A percentile compares a stretch with the other conserved stretches of the same genome.
Evolutionary conservation across 2,888 invertebrate species (phyloP).

Genomic region (Synergus laeviventris): DNA sequence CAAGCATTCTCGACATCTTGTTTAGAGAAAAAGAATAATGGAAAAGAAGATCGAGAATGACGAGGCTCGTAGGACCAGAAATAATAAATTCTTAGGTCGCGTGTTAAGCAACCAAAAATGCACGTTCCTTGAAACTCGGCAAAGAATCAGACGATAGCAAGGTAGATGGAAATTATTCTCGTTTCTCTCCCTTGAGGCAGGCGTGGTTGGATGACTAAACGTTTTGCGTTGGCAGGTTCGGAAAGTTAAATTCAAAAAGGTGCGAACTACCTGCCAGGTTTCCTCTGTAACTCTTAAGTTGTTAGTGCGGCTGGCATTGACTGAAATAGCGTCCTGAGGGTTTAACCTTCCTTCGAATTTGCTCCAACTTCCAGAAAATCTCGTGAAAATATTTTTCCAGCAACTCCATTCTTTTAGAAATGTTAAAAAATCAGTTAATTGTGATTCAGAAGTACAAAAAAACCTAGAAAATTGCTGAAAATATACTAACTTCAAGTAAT

Average conservation of each 20-base stretch:
- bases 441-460: too few species aligned
- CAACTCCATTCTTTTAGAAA: not conserved
- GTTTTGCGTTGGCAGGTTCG: constrained; percentile 40
- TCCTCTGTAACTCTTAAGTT: constrained; percentile 8
- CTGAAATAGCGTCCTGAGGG: constrained; percentile 16
- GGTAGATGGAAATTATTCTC: constrained; percentile 39
- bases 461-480: too few species aligned
- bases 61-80: constrained; percentile 7
- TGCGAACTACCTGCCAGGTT: constrained; percentile 27
- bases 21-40: constrained; percentile 11
- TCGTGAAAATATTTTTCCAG: not conserved
- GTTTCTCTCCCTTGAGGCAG: constrained; percentile 45
- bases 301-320: not conserved
- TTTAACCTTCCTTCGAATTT: not conserved
- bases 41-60: constrained; percentile 3
- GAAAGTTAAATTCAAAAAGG: constrained; percentile 31
- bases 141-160: constrained; percentile 13
- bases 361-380: not conserved
- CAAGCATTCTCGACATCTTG: not conserved
- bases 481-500: too few species aligned
- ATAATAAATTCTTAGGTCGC: constrained; percentile 31
- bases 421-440: not conserved
- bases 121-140: constrained; percentile 9
- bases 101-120: not conserved
- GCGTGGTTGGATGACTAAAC: constrained; percentile 44